These are phyloP conservation scores for Megastigmus dorsalis DNA, from an alignment of 2,888 invertebrate genomes.

Conservation along the genomic window DNA sequence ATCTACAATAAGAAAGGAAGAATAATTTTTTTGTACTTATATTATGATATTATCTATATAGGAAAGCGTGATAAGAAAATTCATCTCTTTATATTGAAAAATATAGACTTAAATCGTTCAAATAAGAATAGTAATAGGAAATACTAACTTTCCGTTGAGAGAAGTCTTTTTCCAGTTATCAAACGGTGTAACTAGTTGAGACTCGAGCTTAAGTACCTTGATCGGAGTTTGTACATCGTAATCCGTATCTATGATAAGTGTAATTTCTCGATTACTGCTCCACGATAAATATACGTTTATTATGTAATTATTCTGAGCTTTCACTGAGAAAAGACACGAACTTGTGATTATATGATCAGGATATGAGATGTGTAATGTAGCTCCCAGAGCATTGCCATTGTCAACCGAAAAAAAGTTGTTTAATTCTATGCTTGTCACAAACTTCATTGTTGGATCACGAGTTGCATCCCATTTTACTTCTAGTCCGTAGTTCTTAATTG, in stretches of 20 bases:
- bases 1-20: no score
- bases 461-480: constrained; percentile 92
- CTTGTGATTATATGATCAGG: constrained; percentile 85
- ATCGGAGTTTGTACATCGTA: constrained; percentile 75
- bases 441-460: constrained; percentile 85
- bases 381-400: constrained; percentile 78
- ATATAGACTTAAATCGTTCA: no score
- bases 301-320: constrained; percentile 73
- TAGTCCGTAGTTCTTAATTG: constrained; percentile 81
- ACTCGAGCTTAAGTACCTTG: constrained; percentile 73
- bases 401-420: constrained; percentile 74
- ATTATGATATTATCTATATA: no score
- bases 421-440: constrained; percentile 79
- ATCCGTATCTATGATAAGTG: constrained; percentile 78
- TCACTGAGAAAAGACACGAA: constrained; percentile 79
- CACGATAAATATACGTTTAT: constrained; percentile 81
- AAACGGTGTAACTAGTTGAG: constrained; percentile 77
- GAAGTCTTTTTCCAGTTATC: constrained; percentile 78
- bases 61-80: no score
- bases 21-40: no score
- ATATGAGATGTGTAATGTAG: constrained; percentile 81
- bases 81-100: no score
- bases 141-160: constrained; percentile 76
- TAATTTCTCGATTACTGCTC: constrained; percentile 81
- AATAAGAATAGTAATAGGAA: no score